Evolutionary conservation across 2,113 vertebrate genomes (phyloP).

Genomic region (human (Homo sapiens)): DNA sequence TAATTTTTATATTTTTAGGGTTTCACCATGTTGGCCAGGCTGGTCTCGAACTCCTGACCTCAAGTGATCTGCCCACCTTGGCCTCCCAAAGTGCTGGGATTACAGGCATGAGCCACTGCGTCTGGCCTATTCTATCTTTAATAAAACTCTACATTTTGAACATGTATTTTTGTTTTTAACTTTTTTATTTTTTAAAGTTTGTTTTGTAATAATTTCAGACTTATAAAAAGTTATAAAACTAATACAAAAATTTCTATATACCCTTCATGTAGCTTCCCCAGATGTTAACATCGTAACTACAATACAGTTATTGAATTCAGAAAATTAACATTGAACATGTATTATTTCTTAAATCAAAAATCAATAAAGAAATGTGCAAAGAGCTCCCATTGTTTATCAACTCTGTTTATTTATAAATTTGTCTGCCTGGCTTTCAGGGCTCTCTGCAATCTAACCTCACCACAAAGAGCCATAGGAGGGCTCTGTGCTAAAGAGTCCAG

Average conservation of each 20-base stretch:
- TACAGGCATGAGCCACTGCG: too few relatives aligned
- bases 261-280: neutral
- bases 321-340: neutral
- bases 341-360: constrained; percentile 7
- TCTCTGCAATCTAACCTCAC: neutral
- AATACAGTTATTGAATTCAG: neutral
- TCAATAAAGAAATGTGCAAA: neutral
- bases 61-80: too few relatives aligned
- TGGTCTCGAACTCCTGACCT: too few relatives aligned
- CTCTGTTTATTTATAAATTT: neutral
- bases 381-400: neutral
- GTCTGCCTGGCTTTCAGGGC: neutral
- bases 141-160: neutral
- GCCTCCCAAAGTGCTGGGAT: too few relatives aligned
- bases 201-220: neutral
- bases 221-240: constrained; percentile 27
- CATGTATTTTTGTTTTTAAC: neutral
- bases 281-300: neutral
- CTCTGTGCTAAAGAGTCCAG: neutral
- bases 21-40: too few relatives aligned
- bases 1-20: too few relatives aligned
- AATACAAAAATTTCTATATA: neutral
- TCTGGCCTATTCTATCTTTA: too few relatives aligned
- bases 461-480: neutral
- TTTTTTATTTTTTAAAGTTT: neutral